Base-by-base conservation (phyloP, 2,113 vertebrate species). In the Neomonachus schauinslandi region DNA sequence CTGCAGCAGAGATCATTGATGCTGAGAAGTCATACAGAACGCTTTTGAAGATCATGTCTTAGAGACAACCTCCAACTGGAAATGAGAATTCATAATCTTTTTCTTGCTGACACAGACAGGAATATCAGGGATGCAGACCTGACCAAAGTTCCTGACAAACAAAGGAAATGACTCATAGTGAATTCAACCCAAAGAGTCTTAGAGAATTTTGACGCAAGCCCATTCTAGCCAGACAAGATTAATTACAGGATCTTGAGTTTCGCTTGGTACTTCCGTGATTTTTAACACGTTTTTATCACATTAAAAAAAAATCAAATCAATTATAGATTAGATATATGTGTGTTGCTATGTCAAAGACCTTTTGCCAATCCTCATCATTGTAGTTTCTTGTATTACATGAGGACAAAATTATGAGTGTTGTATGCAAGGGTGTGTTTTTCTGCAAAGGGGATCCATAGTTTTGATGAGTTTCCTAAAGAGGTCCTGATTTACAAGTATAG, bases 121-220 rank as follows among this genome's bases (percentile, higher is more conserved):
- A 85, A 49, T 14, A 19, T 28, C 39, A 84, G 81, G 1, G 10
- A 39, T n/a, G 3, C 7, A 33, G 71, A 83, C 6, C 57, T 89
- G n/a, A 51, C 67, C 77, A 46, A 87, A 57, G 51, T 77, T 65
- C 36, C 71, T 26, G 15, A n/a, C 80, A 82, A 39, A 69, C 39
- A 93, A 65, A 94, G 57, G 89, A 93, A 92, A 92, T 76, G 77
- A 89, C 46, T 69, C 77, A 81, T 81, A 59, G 22, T n/a, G 69
- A 81, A 82, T 36, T 61, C 55, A 57, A 79, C 61, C 18, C 67
- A 28, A 65, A 74, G 83, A 83, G 5, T n/a, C 59, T 92, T 51
- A 36, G 12, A 69, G 67, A 89, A 87, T 90, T 84, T 16, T 81
- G 55, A 81, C 31, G 74, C 76, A 61, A 4, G 46, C 26, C 21